Conservation (phyloP, 2,797 vertebrate species). For the Spheniscus humboldti region DNA sequence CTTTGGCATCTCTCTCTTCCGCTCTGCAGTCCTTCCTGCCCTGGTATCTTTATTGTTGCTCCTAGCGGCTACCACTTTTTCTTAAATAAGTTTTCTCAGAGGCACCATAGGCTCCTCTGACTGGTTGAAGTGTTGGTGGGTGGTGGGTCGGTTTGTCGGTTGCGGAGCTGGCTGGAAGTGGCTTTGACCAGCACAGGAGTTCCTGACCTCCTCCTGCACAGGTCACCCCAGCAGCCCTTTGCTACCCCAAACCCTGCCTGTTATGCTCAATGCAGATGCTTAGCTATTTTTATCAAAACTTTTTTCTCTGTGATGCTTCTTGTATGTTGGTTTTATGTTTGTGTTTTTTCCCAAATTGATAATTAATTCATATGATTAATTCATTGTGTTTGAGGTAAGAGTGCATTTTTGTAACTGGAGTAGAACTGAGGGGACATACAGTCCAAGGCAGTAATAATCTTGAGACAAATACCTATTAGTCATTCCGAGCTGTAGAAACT, state of each 20-base stretch:
- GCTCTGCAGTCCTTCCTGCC: not conserved
- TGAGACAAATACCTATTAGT: not conserved
- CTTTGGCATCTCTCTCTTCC: too few relatives aligned
- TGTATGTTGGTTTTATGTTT: not conserved
- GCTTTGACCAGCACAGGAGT: not conserved
- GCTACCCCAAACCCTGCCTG: not conserved
- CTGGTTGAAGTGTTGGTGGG: not conserved
- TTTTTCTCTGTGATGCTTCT: not conserved
- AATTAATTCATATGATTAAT: not conserved
- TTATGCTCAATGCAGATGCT: not conserved
- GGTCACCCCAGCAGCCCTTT: not conserved
- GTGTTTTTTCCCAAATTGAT: not conserved
- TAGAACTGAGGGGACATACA: not conserved
- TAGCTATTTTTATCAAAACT: not conserved
- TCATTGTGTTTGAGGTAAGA: not conserved
- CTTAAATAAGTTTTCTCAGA: not conserved
- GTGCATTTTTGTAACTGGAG: not conserved
- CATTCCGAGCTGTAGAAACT: not conserved
- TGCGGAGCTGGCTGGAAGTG: not conserved
- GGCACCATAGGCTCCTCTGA: not conserved
- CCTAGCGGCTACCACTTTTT: not conserved
- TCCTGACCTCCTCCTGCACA: not conserved
- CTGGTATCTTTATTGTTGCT: too few relatives aligned
- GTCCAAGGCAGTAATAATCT: not conserved
- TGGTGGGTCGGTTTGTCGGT: not conserved